Evolutionary conservation across 2,888 invertebrate genomes (phyloP), one percentile per base, ranked within the genome.

Genomic region (Mactromeris polynyma): DNA sequence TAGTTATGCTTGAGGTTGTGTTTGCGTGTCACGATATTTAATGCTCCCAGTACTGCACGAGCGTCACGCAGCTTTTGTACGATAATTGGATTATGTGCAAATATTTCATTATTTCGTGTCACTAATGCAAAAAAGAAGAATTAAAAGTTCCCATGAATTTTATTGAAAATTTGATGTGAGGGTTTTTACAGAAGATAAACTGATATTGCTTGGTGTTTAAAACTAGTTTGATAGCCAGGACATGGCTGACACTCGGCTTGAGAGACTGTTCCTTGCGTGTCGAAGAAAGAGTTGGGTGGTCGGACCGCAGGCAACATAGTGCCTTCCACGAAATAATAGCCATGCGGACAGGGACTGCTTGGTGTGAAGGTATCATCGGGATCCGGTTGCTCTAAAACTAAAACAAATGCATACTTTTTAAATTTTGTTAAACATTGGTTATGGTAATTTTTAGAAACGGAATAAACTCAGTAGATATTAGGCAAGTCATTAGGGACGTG

Each of bases 261-360:
- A 33, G 92, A 90, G 3, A 93, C 91, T 0, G 96, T 96, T 7
- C 96, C 96, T n/a, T 89, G 91, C 78, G 92, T 94, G 89, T 94
- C 94, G 51, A 96, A 95, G 84, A 96, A 96, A 21, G 91, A 88
- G 38, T 94, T 91, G 4, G 92, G 89, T 73, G 94, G 94, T 85
- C 96, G 96, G 0, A 90, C 91, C 78, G 86, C 81, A 31, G 95
- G 95, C 0, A 84, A 83, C 3, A 87, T 89, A 0, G 94, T 94
- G 93, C 96, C 96, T 88, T 90, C 93, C 0, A 93, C 93, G 88
- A 96, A 96, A 90, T 96, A 96, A 90, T 94, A 96, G 2, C 96
- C 96, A 85, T 95, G 95, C 0, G 96, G 95, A 93, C 96, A 96
- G 0, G 92, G 93, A 36, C 93, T 93, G 26, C 96, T 91, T 6